Evolutionary conservation across 1,140 invertebrate species (phyloP).

Genomic region (Capitella teleta): DNA sequence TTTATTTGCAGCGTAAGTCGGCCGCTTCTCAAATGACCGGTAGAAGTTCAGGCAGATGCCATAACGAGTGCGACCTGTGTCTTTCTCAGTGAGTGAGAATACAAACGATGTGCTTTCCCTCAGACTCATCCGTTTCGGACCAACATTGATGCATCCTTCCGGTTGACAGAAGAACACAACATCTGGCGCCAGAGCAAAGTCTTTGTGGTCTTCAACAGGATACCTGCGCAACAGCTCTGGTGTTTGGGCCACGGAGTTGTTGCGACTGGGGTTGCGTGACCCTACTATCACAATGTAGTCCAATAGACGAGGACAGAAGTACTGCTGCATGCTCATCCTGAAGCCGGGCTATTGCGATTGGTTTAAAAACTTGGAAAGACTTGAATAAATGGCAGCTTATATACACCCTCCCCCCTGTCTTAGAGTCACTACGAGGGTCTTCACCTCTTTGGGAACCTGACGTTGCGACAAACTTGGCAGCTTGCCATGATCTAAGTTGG

Average conservation of each 20-base stretch:
- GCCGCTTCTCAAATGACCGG: constrained; percentile 56
- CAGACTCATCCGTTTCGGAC: constrained; percentile 56
- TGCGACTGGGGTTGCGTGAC: constrained; percentile 53
- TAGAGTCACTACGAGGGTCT: no score
- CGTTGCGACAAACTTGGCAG: no score
- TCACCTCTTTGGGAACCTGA: no score
- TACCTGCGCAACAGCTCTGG: constrained; percentile 60
- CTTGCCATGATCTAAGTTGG: no score
- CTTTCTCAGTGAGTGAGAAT: constrained; percentile 97
- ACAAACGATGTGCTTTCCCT: constrained; percentile 92
- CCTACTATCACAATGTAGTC: constrained; percentile 97
- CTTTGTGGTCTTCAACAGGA: constrained; percentile 86
- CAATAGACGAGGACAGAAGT: constrained; percentile 50
- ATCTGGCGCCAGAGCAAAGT: constrained; percentile 91
- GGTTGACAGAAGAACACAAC: constrained; percentile 99
- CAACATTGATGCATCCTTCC: constrained; percentile 86
- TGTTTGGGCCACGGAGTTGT: constrained; percentile 38
- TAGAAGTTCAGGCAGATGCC: constrained; percentile 99
- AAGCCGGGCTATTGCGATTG: no score
- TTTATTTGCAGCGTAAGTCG: background rate
- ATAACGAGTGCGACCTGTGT: constrained; percentile 67
- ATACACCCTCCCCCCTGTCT: no score
- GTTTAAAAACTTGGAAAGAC: no score
- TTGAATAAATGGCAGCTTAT: no score
- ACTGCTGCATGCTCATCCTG: no score